Evolutionary conservation across 2,113 vertebrate species (phyloP), one percentile per base, ranked within the genome.

Genomic region (Megaceryle torquata): DNA sequence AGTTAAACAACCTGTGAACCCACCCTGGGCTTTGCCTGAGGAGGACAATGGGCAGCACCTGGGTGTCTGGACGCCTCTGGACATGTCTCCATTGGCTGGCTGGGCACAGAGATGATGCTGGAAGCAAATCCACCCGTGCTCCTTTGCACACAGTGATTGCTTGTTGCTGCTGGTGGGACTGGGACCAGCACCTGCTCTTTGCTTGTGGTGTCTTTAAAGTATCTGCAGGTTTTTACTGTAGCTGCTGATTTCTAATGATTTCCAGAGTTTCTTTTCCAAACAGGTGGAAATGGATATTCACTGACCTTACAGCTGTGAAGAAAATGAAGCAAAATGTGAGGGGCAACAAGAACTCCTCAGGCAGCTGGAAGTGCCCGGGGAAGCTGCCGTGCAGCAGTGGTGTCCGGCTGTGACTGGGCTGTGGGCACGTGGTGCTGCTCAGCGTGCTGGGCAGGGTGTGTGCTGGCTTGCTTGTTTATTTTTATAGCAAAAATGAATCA

Each of bases 121-220:
- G 54, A 3, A 28, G 9, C 39, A 12, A 28, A 16, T 53, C 51
- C 51, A 28, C 28, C 56, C n/a, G 56, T 31, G 11, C n/a, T 39
- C 9, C 22, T 8, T 20, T 3, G 25, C 28, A 26, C 16, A 1
- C 2, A 24, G 4, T 2, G 13, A 3, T 12, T 10, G 15, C 26
- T 15, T 8, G 1, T 22, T 14, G n/a, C n/a, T 53, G 15, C 37
- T 19, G 61, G 16, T 12, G 17, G 5, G 11, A 12, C 53, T 46
- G 3, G 6, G 19, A 12, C 26, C 43, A 5, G 35, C 24, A 3
- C 8, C 51, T 5, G 46, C 29, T 43, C 35, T 31, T 17, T 15
- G 72, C 28, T 7, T 11, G 3, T 3, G 10, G 29, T 31, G 54
- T 13, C 57, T 9, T 43, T 10, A 5, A 19, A 26, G 61, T 5